Percentiles rank a stretch among this genome's conserved stretches.
Evolutionary conservation across 2,113 vertebrate genomes (phyloP).

Genomic region (Chlamydotis undulata): DNA sequence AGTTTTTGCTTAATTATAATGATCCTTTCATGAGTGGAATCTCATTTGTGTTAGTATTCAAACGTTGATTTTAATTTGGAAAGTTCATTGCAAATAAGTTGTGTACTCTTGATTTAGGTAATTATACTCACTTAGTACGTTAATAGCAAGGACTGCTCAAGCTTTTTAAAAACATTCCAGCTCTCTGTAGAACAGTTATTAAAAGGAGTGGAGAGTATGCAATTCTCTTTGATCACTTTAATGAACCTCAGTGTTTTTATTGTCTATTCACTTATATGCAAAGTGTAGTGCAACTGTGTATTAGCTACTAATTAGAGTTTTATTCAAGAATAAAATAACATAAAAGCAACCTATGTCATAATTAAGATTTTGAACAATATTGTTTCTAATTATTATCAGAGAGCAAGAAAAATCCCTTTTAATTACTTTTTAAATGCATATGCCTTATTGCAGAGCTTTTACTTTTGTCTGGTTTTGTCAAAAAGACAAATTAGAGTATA

Average conservation of each 20-base stretch:
- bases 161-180: conserved; percentile 61
- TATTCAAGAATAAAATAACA: conserved; percentile 37
- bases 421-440: conserved; percentile 29
- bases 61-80: conserved; percentile 66
- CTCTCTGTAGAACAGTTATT: conserved; percentile 61
- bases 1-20: conserved; percentile 54
- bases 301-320: conserved; percentile 63
- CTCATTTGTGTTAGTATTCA: conserved; percentile 50
- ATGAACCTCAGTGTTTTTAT: conserved; percentile 66
- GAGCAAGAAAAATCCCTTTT: conserved; percentile 3
- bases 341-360: conserved; percentile 39
- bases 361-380: conserved; percentile 44
- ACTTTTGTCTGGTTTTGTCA: neutral
- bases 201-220: conserved; percentile 30
- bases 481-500: neutral
- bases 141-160: conserved; percentile 50
- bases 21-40: conserved; percentile 48
- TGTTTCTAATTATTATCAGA: conserved; percentile 45
- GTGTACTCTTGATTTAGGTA: conserved; percentile 64
- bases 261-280: conserved; percentile 60
- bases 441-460: neutral
- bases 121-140: conserved; percentile 61
- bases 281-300: conserved; percentile 42
- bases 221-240: conserved; percentile 69
- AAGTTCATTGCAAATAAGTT: conserved; percentile 65